Evolutionary conservation across 1,140 invertebrate genomes (phyloP).

Genomic region (Nautilus pompilius): DNA sequence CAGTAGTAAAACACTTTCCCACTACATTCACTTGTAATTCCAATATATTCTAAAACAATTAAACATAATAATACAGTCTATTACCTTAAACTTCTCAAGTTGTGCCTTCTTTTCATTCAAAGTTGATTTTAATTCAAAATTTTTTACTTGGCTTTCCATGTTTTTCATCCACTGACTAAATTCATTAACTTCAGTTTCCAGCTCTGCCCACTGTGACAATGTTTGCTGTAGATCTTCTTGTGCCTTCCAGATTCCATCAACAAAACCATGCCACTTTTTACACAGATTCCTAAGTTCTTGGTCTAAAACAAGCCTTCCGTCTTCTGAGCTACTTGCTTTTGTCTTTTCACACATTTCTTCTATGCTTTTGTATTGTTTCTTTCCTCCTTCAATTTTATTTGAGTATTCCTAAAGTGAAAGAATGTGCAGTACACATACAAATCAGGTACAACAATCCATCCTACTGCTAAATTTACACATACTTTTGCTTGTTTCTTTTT

Average conservation of each 20-base stretch:
- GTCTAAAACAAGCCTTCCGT: conserved; percentile 63
- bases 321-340: conserved; percentile 73
- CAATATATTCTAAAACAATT: too few species aligned
- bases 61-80: too few species aligned
- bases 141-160: conserved; percentile 78
- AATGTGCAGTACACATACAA: neutral
- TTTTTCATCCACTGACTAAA: conserved; percentile 81
- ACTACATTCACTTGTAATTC: too few species aligned
- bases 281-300: conserved; percentile 67
- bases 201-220: conserved; percentile 80
- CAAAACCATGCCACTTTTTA: conserved; percentile 62
- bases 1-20: too few species aligned
- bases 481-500: too few species aligned
- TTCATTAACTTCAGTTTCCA: conserved; percentile 75
- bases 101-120: conserved; percentile 77
- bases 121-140: conserved; percentile 77
- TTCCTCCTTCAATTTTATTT: conserved; percentile 68
- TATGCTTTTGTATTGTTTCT: conserved; percentile 69
- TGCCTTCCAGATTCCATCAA: conserved; percentile 39
- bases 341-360: conserved; percentile 68
- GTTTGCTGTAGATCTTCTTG: conserved; percentile 65
- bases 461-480: too few species aligned
- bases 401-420: conserved; percentile 60
- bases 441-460: too few species aligned
- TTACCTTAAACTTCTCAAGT: conserved; percentile 68